Conservation (phyloP, 2,113 vertebrate genomes). For the Phyllopteryx taeniolatus region DNA sequence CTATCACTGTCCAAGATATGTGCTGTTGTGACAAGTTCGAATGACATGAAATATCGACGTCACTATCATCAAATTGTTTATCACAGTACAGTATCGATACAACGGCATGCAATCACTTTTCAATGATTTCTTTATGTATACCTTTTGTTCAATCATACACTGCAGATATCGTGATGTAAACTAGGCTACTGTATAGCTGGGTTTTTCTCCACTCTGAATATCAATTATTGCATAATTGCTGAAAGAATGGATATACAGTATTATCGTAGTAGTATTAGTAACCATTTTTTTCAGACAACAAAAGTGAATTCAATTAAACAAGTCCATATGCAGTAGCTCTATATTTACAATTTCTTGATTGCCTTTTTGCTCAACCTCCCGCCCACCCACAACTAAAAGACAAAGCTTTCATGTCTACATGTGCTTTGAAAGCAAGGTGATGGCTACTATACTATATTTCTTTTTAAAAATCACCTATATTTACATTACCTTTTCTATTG, state of each 20-base stretch:
- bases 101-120: neutral
- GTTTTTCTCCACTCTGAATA: too few relatives aligned
- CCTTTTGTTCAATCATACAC: neutral
- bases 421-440: slow-evolving; percentile 58
- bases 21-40: neutral
- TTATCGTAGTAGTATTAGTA: neutral
- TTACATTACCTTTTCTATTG: slow-evolving; percentile 19
- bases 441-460: slow-evolving; percentile 56
- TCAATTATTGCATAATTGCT: neutral
- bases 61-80: neutral
- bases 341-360: slow-evolving; percentile 40
- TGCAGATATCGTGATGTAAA: neutral
- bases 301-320: slow-evolving; percentile 18
- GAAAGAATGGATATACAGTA: neutral
- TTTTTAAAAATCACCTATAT: neutral
- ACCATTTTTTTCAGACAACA: neutral
- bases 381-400: slow-evolving; percentile 26
- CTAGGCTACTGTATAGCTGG: too few relatives aligned
- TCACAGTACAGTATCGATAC: neutral
- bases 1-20: neutral
- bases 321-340: slow-evolving; percentile 7
- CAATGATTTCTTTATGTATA: neutral
- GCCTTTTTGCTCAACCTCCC: slow-evolving; percentile 32
- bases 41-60: neutral
- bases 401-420: slow-evolving; percentile 53